Evolutionary conservation across 1,140 invertebrate species (phyloP).

Genomic region (Cotesia chilonis): DNA sequence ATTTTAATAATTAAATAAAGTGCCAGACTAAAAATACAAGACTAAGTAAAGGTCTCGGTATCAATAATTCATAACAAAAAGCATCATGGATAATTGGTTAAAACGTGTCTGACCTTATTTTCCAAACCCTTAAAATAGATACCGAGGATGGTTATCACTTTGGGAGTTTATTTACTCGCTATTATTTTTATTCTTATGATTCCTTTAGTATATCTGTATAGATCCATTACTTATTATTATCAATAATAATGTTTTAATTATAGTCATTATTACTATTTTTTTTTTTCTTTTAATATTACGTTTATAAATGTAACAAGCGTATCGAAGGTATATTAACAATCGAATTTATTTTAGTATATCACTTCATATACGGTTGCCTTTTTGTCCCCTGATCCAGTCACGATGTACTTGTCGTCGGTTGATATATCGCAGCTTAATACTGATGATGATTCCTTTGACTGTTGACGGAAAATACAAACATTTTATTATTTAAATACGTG

Average conservation of each 20-base stretch:
- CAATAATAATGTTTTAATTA: too few relatives aligned
- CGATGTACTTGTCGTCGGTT: constrained; percentile 97
- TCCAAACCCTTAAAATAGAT: too few relatives aligned
- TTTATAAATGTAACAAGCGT: constrained; percentile 56
- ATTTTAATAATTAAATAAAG: too few relatives aligned
- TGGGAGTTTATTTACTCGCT: too few relatives aligned
- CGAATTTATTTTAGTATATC: constrained; percentile 76
- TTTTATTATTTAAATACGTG: constrained; percentile 37
- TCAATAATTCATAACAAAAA: too few relatives aligned
- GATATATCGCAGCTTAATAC: constrained; percentile 99
- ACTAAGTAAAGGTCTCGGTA: too few relatives aligned
- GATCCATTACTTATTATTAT: constrained; percentile 1
- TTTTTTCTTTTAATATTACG: constrained; percentile 32
- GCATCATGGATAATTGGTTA: too few relatives aligned
- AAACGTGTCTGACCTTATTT: too few relatives aligned
- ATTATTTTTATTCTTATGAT: background rate
- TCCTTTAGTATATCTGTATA: constrained; percentile 2
- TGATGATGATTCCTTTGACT: constrained; percentile 99
- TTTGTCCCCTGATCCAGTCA: constrained; percentile 98
- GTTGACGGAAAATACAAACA: constrained; percentile 63
- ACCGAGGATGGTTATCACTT: constrained; percentile 14
- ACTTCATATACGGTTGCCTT: constrained; percentile 99
- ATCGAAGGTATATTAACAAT: constrained; percentile 50
- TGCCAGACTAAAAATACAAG: too few relatives aligned
- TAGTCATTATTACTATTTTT: background rate